phyloP scores from a whole-genome alignment of 2,797 vertebrate species.

The Onychomys arenicola region DNA sequence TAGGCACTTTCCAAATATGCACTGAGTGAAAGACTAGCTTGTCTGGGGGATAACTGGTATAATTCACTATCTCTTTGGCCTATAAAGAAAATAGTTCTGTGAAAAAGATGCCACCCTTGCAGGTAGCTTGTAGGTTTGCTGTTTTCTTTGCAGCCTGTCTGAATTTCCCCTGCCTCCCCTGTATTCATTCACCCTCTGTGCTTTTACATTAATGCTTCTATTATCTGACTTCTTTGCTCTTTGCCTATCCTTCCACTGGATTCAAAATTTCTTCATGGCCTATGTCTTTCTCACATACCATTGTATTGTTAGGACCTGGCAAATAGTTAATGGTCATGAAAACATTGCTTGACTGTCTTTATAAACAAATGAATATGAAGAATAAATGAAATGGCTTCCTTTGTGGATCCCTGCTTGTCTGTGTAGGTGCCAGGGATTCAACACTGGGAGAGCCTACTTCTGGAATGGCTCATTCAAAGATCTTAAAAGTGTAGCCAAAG shows the following conservation, averaged over 20 bases:
- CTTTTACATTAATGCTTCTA: slow-evolving; percentile 18
- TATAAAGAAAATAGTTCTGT: slow-evolving; percentile 50
- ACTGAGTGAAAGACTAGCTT: slow-evolving; percentile 3
- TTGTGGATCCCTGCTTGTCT: background rate
- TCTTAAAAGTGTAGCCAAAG: background rate
- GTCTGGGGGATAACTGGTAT: background rate
- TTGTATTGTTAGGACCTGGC: background rate
- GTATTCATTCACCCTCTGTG: background rate
- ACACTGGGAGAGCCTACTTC: background rate
- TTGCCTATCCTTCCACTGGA: background rate
- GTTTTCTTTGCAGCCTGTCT: background rate
- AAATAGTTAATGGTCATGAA: background rate
- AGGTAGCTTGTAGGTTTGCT: background rate
- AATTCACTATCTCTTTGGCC: slow-evolving; percentile 37
- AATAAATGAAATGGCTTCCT: background rate
- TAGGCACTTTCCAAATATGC: background rate
- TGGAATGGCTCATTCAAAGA: slow-evolving; percentile 3
- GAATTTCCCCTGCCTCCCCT: background rate
- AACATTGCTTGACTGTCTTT: slow-evolving; percentile 13
- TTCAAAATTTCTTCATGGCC: background rate
- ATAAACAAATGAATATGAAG: background rate
- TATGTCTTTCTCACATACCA: background rate
- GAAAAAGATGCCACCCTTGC: background rate
- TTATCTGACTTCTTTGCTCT: slow-evolving; percentile 13
- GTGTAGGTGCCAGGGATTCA: background rate